Evolutionary conservation across 2,797 vertebrate species (phyloP).

Genomic region (Tragelaphus eurycerus): DNA sequence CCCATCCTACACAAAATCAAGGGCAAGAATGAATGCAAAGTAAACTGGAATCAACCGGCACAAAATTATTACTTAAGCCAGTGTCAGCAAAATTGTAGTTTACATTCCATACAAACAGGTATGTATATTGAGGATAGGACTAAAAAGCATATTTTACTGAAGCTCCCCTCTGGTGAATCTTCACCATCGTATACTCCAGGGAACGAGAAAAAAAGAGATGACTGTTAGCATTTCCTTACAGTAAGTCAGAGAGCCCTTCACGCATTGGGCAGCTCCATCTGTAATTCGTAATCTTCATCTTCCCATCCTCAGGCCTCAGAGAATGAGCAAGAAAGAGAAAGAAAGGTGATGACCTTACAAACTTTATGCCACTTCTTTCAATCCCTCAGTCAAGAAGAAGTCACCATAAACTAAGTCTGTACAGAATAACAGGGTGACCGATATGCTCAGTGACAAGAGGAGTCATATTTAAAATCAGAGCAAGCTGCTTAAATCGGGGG

Average conservation of each 20-base stretch:
- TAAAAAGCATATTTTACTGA: slow-evolving; percentile 30
- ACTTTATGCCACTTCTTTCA: background rate
- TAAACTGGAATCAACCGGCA: background rate
- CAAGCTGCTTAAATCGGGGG: background rate
- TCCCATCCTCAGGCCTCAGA: background rate
- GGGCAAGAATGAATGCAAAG: background rate
- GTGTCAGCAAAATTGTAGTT: background rate
- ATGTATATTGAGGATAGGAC: background rate
- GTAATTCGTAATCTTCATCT: background rate
- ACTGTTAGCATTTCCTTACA: background rate
- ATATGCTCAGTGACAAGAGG: background rate
- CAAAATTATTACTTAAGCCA: background rate
- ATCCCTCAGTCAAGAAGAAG: background rate
- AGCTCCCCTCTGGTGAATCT: background rate
- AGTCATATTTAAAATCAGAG: background rate
- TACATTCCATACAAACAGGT: background rate
- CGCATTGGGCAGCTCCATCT: background rate
- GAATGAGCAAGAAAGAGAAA: background rate
- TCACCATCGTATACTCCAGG: background rate
- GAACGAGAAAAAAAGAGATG: background rate
- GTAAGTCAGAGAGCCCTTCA: background rate
- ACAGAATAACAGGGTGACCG: background rate
- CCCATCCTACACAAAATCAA: background rate
- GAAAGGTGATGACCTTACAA: background rate
- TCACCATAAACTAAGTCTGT: background rate